Evolutionary conservation across 2,797 vertebrate species (phyloP), one percentile per base, ranked within the genome.

Genomic region (Pseudomugil tenellus): DNA sequence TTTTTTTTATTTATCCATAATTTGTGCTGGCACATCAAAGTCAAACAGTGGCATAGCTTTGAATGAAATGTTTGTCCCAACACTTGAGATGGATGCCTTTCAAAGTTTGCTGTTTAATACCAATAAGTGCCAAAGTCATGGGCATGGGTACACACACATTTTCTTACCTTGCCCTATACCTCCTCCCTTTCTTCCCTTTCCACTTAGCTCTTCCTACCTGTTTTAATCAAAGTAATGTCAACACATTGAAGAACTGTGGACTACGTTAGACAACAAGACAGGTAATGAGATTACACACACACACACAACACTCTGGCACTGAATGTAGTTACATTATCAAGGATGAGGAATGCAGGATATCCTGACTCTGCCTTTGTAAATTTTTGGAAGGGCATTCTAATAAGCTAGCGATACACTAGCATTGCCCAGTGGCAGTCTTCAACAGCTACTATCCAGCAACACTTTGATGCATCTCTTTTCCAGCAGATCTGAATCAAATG

Each of bases 81-180:
- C 70, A 64, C 76, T 87, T 58, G 46, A 87, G 92, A 92, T 90
- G 86, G 76, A 93, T 90, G 80, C 73, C 85, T 90, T 88, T 87
- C 65, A 86, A 89, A 86, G 86, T 92, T 92, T 83, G 84, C 77
- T 80, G 80, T 91, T 91, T 93, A 93, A 93, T 93, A 92, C 84
- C 80, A 89, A 91, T 92, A 91, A 93, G 92, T 92, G 91, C 89
- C 87, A 76, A 84, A 89, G 81, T 79, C 88, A 84, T 71, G 72
- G n/a, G 69, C 62, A 63, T 61, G 58, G 23, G 59, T 21, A 54
- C 66, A n/a, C 26, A 29, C 58, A 56, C 67, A 56, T 78, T 73
- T n/a, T 19, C 35, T 79, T 67, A 83, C 65, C 79, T 74, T 80
- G 81, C 53, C 70, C 72, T 51, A 70, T 71, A 72, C 78, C 77